Conservation (phyloP, 2,888 invertebrate genomes). For the Cylindroiulus punctatus region DNA sequence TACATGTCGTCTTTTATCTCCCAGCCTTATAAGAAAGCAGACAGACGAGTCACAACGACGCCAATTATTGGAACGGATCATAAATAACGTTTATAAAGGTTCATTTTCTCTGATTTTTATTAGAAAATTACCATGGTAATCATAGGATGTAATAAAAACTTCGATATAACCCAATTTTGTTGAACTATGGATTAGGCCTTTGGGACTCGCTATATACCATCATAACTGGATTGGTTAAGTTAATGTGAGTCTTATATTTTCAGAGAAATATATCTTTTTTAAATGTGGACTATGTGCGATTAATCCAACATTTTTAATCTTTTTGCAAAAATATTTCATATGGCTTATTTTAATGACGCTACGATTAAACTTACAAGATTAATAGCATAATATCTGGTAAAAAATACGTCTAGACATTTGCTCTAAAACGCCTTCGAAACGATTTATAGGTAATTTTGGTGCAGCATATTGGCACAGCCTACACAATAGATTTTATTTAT, state of each 20-base stretch:
- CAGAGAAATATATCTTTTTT: background rate
- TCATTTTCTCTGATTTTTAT: constrained; percentile 9
- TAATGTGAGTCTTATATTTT: too few relatives aligned
- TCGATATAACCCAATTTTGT: background rate
- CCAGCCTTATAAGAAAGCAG: background rate
- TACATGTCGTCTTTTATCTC: background rate
- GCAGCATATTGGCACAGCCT: too few relatives aligned
- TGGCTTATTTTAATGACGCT: background rate
- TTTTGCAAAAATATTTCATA: background rate
- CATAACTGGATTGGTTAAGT: too few relatives aligned
- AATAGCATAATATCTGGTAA: too few relatives aligned
- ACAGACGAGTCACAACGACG: background rate
- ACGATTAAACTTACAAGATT: background rate
- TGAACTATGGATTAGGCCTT: background rate
- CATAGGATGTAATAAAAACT: background rate
- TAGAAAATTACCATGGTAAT: background rate
- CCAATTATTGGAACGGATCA: background rate
- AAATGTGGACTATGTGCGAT: background rate
- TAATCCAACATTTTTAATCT: background rate
- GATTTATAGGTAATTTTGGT: too few relatives aligned
- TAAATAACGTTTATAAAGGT: background rate
- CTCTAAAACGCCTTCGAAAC: too few relatives aligned
- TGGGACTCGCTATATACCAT: background rate
- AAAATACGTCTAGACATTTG: too few relatives aligned
- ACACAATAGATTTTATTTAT: too few relatives aligned